Evolutionary conservation across 2,888 invertebrate genomes (phyloP), one percentile per base, ranked within the genome.

Genomic region (Harpagoxenus sublaevis): DNA sequence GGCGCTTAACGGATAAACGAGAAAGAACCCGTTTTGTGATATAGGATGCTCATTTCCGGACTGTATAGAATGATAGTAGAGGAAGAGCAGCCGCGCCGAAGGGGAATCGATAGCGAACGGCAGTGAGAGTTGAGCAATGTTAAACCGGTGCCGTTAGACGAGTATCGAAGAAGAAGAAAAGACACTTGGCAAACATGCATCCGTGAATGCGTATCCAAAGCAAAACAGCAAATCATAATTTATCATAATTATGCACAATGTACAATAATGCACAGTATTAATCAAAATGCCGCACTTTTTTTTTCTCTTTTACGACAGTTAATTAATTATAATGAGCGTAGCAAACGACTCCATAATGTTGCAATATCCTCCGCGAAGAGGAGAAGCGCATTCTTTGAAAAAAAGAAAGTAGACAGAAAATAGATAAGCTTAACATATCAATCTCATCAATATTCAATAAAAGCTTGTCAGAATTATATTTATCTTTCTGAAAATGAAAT

Each of bases 271-370:
- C 31, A 8, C 18, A 9, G 2, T 31, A 51, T 66, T 66, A 48
- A 9, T 68, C 48, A 66, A 74, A 73, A 45, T 1, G 28, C 18
- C 9, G 28, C 18, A 6, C 18, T 23, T 28, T 45, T 23, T 23
- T 42, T 60, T 42, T 60, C n/a, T 45, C 31, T 45, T 74, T 74
- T 42, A 45, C 4, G 1, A 31, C 18, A 73, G 6, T 60, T 74
- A 73, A 74, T 74, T 74, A 74, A 62, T 31, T 31, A 18, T 45
- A 74, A 74, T 31, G 60, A 74, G n/a, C 55, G 18, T 31, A 60
- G 60, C n/a, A 74, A 71, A 60, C 1, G 3, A 31, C n/a, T 45
- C 1, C 45, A 15, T 74, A 31, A 74, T 12, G 3, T 12, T n/a
- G 15, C 18, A 74, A 28, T 45, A 60, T 57, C 28, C 35, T 31